A percentile compares a stretch with the other conserved stretches of the same genome.
phyloP scores from a whole-genome alignment of 2,888 invertebrate genomes.

The Diogma glabrata region DNA sequence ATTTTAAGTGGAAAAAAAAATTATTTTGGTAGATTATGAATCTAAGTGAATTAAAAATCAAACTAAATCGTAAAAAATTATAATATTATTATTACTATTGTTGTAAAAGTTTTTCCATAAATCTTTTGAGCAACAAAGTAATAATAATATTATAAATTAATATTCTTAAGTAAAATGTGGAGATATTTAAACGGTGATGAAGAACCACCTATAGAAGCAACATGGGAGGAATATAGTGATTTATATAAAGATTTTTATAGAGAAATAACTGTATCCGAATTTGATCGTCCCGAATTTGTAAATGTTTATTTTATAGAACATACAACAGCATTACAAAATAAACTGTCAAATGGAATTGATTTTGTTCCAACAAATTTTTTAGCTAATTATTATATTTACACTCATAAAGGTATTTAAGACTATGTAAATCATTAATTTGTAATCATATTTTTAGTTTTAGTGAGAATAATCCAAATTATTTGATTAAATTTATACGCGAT shows the following conservation, averaged over 20 bases:
- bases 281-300: constrained; percentile 34
- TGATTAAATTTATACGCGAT: too few relatives aligned
- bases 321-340: too few relatives aligned
- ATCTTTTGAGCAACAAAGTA: background rate
- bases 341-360: constrained; percentile 32
- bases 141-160: background rate
- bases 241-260: constrained; percentile 34
- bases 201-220: constrained; percentile 38
- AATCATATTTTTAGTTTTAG: too few relatives aligned
- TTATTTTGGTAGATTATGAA: too few relatives aligned
- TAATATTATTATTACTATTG: too few relatives aligned
- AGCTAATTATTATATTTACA: constrained; percentile 35
- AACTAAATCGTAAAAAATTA: too few relatives aligned
- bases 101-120: constrained; percentile 7
- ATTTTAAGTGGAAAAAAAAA: too few relatives aligned
- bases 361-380: constrained; percentile 36
- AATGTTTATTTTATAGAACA: constrained; percentile 33
- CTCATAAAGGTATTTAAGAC: constrained; percentile 37
- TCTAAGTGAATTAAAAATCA: too few relatives aligned
- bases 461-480: too few relatives aligned
- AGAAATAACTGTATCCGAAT: constrained; percentile 38
- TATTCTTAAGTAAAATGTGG: constrained; percentile 29
- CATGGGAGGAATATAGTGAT: constrained; percentile 39
- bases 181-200: constrained; percentile 27
- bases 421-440: background rate